Evolutionary conservation across 2,888 invertebrate species (phyloP).

Genomic region (Philereme transversata): DNA sequence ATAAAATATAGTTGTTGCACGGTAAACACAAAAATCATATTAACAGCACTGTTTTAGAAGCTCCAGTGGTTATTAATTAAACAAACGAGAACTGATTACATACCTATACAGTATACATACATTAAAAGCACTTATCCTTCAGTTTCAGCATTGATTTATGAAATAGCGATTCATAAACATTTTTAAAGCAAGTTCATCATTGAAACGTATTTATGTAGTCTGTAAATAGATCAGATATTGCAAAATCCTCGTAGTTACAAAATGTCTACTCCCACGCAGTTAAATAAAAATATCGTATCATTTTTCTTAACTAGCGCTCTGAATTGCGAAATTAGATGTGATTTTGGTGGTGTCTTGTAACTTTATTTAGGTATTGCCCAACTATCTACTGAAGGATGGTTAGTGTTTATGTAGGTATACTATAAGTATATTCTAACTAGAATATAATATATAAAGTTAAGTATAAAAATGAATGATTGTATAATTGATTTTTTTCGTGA

Average conservation of each 20-base stretch:
- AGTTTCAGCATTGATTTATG: constrained; percentile 36
- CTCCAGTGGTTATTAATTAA: no score
- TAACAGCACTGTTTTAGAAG: no score
- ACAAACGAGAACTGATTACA: no score
- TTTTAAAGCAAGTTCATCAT: constrained; percentile 48
- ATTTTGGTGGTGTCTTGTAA: not conserved
- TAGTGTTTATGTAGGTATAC: no score
- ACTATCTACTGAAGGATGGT: not conserved
- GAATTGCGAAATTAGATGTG: constrained; percentile 33
- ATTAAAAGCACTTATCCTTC: constrained; percentile 12
- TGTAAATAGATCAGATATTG: constrained; percentile 64
- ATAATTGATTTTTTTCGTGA: no score
- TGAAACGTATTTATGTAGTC: constrained; percentile 51
- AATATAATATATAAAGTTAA: no score
- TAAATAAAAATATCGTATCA: constrained; percentile 64
- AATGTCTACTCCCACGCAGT: constrained; percentile 50
- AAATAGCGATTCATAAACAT: constrained; percentile 42
- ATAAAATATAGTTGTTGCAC: no score
- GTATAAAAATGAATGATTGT: no score
- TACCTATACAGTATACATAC: no score
- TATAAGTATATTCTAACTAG: no score
- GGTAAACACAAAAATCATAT: no score
- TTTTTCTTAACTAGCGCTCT: constrained; percentile 45
- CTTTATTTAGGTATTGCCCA: not conserved
- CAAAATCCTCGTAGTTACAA: constrained; percentile 59